A percentile compares a stretch with the other conserved stretches of the same genome.
Evolutionary conservation across 2,113 vertebrate genomes (phyloP).

Genomic region (Pyrgilauda ruficollis): DNA sequence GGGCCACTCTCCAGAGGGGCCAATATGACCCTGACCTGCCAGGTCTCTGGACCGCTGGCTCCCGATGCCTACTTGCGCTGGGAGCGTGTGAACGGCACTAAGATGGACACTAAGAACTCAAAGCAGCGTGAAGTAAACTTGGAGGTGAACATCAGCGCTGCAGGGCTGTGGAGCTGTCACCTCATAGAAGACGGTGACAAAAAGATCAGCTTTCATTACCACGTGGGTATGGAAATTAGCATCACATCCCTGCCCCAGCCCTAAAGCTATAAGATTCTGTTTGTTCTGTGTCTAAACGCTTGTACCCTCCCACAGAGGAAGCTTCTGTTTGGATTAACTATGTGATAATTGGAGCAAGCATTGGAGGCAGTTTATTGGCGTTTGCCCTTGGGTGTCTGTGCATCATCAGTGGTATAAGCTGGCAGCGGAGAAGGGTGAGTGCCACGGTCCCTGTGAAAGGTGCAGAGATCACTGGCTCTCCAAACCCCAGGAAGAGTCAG

Average conservation of each 20-base stretch:
- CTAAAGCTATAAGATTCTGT: neutral
- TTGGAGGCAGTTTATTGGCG: neutral
- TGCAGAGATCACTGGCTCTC: neutral
- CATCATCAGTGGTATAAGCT: neutral
- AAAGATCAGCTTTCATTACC: conserved; percentile 37
- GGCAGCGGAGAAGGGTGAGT: conserved; percentile 67
- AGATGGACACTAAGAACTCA: neutral
- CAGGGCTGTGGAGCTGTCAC: conserved; percentile 47
- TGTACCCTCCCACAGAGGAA: neutral
- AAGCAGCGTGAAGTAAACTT: neutral
- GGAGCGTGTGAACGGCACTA: conserved; percentile 1
- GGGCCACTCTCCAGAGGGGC: neutral
- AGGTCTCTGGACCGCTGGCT: neutral
- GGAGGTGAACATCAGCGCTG: neutral
- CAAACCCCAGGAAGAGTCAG: neutral
- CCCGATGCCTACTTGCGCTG: neutral
- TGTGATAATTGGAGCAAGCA: neutral
- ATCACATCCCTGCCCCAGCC: neutral
- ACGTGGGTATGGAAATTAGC: conserved; percentile 11
- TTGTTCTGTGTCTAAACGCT: neutral
- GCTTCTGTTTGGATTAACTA: neutral
- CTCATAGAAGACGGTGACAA: neutral
- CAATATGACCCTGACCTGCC: conserved; percentile 11
- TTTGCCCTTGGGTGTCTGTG: neutral
- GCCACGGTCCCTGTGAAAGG: neutral